Conservation (phyloP, 23 tunicate genomes). For the Ascidia mentula region DNA sequence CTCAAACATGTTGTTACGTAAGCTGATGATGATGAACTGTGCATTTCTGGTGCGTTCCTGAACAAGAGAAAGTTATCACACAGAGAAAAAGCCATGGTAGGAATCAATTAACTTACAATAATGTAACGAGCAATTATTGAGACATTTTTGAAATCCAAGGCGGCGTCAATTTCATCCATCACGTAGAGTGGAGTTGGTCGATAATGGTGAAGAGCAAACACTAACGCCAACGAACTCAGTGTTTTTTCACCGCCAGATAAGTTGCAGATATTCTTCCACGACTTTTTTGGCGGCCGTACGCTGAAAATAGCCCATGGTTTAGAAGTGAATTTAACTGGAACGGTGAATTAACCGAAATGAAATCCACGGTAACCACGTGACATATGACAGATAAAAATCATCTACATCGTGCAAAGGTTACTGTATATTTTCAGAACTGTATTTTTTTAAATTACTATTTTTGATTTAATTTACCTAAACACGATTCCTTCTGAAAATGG, state of each 20-base stretch:
- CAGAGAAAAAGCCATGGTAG: not conserved
- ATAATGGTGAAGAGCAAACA: slow-evolving; percentile 96
- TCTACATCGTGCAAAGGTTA: not conserved
- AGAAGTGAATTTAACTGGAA: not conserved
- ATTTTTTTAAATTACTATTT: no score
- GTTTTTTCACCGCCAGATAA: slow-evolving; percentile 98
- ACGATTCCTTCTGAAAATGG: slow-evolving; percentile 95
- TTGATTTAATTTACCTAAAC: slow-evolving; percentile 36
- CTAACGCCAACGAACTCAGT: slow-evolving; percentile 83
- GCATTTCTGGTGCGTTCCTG: slow-evolving; percentile 84
- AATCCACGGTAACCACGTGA: not conserved
- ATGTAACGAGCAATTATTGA: slow-evolving; percentile 90
- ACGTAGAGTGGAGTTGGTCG: slow-evolving; percentile 97
- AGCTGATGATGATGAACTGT: slow-evolving; percentile 87
- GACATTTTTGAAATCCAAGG: slow-evolving; percentile 93
- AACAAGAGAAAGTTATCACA: not conserved
- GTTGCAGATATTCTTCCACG: slow-evolving; percentile 95
- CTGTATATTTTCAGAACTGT: not conserved
- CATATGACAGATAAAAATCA: no score
- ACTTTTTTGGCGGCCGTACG: slow-evolving; percentile 96
- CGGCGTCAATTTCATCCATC: slow-evolving; percentile 99
- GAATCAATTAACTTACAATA: slow-evolving; percentile 20
- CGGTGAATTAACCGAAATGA: not conserved
- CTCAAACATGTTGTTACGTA: slow-evolving; percentile 97
- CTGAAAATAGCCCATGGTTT: not conserved